Percentiles rank a stretch among this genome's conserved stretches.
These are phyloP conservation scores for Strigops habroptila DNA, from an alignment of 2,113 vertebrate genomes.

Conservation along the genomic window DNA sequence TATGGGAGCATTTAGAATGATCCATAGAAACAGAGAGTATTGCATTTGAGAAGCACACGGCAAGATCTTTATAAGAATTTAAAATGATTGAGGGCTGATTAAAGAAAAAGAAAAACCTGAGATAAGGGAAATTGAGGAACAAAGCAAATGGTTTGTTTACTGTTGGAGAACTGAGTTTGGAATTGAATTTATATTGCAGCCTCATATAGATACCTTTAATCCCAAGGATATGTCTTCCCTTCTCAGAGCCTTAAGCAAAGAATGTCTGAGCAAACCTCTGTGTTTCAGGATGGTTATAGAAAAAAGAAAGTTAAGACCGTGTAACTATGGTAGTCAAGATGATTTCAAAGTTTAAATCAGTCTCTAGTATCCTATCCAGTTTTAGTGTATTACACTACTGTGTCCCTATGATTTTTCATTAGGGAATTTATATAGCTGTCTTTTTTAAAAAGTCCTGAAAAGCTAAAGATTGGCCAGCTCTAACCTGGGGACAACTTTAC, in stretches of 20 bases:
- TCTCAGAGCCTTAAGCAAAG: neutral
- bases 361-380: neutral
- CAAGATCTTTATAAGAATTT: neutral
- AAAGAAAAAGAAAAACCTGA: neutral
- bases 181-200: neutral
- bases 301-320: neutral
- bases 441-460: neutral
- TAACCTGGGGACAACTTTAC: neutral
- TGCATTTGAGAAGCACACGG: neutral
- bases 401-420: neutral
- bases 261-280: neutral
- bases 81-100: neutral
- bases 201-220: neutral
- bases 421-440: neutral
- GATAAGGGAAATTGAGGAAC: neutral
- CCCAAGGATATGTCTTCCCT: neutral
- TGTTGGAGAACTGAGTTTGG: neutral
- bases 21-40: neutral
- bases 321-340: neutral
- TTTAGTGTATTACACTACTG: neutral
- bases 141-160: neutral
- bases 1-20: neutral
- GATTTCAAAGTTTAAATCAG: neutral
- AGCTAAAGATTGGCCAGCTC: neutral
- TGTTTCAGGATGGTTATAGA: neutral